Base-by-base conservation (phyloP, 2,888 invertebrate species). In the Drosophila leonis region DNA sequence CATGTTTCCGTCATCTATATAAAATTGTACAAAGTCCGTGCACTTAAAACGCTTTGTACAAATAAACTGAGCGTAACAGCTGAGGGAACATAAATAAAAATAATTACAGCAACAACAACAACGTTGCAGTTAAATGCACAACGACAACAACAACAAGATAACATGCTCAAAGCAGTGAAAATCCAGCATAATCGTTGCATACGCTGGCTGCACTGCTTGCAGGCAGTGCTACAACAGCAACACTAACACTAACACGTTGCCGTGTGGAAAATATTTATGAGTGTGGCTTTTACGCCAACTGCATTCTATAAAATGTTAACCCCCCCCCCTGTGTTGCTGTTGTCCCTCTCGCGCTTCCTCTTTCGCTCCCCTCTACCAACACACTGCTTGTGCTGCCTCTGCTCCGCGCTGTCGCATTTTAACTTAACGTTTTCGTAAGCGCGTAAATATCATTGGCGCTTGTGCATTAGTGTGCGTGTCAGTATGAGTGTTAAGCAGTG, bases 261-360 rank as follows among this genome's bases (percentile, higher is more conserved):
- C 74, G 86, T 78, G 83, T 83, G 86, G 81, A 88, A 84, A 84
- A 84, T 88, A 84, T 84, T 84, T 84, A 84, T 88, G 88, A 75
- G 73, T 83, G 75, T 67, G 81, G 86, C 83, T 86, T 83, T 83
- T 69, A 84, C 88, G 73, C 81, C 79, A 88, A 84, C 83, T 84
- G 88, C 83, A 67, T 83, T 83, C 75, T 74, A 80, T 80, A 80
- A 66, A 85, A 65, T 73, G 63, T 6, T 57, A 10, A 18, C n/a
- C 20, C 10, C n/a, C 10, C n/a, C 12, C 27, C 15, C 46, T 10
- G 15, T 46, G 46, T 15, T 2, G 24, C 13, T 15, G 6, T 7
- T 42, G 12, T 52, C 12, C 9, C 27, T 10, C 37, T 12, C 10
- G 2, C 8, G 20, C 18, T 35, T 8, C 20, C 31, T 35, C 42